phyloP scores from a whole-genome alignment of 2,888 invertebrate genomes.

The Meliscaeva auricollis region DNA sequence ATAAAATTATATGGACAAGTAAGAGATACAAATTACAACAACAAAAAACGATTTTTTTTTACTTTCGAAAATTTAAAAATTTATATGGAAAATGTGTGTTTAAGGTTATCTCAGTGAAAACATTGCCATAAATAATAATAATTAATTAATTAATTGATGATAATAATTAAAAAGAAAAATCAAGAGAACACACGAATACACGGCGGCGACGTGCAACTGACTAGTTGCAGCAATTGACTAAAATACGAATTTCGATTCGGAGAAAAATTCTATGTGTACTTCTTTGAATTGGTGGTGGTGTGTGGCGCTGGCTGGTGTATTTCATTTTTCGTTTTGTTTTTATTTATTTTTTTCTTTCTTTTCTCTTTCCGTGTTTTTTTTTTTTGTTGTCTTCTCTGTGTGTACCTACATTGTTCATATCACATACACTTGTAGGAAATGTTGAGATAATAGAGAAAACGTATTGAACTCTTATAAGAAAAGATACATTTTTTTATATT shows the following conservation, averaged over 20 bases:
- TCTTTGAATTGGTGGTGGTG: constrained; percentile 41
- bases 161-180: constrained; percentile 61
- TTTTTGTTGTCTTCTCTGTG: background rate
- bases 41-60: background rate
- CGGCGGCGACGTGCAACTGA: constrained; percentile 66
- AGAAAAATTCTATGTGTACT: constrained; percentile 61
- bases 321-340: constrained; percentile 57
- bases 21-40: constrained; percentile 28
- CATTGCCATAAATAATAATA: constrained; percentile 54
- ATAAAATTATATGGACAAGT: constrained; percentile 36
- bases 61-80: constrained; percentile 2
- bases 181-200: constrained; percentile 59
- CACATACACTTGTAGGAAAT: constrained; percentile 21
- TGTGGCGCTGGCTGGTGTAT: constrained; percentile 53
- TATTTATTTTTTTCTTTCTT: constrained; percentile 52
- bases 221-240: constrained; percentile 71
- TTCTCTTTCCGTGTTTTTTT: constrained; percentile 49
- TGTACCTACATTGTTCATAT: constrained; percentile 32
- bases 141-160: constrained; percentile 37
- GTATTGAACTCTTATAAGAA: constrained; percentile 7
- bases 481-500: constrained; percentile 48
- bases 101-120: constrained; percentile 39
- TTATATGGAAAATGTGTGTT: constrained; percentile 51
- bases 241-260: constrained; percentile 63
- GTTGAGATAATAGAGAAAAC: constrained; percentile 35